A percentile compares a stretch with the other conserved stretches of the same genome.
Evolutionary conservation across 1,140 invertebrate species (phyloP).

Genomic region (Chironomus tepperi): DNA sequence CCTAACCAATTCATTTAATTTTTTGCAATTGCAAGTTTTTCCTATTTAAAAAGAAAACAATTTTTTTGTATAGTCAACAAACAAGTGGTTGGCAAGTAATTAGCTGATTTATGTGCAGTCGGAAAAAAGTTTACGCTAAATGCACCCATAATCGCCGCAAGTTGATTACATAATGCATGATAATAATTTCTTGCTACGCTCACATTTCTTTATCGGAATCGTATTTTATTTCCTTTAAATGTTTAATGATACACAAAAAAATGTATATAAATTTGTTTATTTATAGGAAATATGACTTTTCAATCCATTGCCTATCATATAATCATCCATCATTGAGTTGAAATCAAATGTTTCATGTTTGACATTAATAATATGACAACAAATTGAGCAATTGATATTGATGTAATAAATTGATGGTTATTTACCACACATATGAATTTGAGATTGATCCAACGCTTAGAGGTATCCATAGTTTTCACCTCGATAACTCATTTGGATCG

Average conservation of each 20-base stretch:
- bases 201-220: not conserved
- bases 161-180: not conserved
- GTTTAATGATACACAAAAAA: not conserved
- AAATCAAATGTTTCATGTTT: not conserved
- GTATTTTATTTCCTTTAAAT: no score
- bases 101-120: not conserved
- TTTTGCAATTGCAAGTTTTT: not conserved
- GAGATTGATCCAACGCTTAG: no score
- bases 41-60: not conserved
- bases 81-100: not conserved
- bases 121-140: not conserved
- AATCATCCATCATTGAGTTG: not conserved
- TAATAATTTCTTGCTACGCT: not conserved
- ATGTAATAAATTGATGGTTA: not conserved
- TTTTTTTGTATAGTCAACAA: not conserved
- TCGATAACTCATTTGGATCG: no score
- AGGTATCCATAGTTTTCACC: no score
- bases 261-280: not conserved
- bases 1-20: not conserved
- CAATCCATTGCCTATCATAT: not conserved
- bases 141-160: not conserved
- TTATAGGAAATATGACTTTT: no score
- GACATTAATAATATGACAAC: conserved; percentile 7
- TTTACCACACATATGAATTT: not conserved
- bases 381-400: not conserved